A percentile compares a stretch with the other conserved stretches of the same genome.
Conservation (phyloP, 53 echinoderm and acorn worm genomes). For the Paracentrotus lividus region DNA sequence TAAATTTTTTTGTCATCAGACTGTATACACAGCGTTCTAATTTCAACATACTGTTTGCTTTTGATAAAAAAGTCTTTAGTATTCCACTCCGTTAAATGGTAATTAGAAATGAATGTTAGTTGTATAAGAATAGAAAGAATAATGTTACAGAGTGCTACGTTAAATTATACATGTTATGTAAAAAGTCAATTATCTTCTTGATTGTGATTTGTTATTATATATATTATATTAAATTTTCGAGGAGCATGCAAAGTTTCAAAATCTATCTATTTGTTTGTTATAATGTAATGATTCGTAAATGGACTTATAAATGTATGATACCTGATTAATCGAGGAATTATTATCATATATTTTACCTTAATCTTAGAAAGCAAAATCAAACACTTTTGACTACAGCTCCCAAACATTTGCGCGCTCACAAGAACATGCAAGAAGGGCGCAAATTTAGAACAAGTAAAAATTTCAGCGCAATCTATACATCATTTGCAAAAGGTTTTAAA, state of each 20-base stretch:
- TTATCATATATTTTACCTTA: neutral
- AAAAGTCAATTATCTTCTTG: neutral
- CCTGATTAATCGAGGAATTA: neutral
- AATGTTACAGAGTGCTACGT: neutral
- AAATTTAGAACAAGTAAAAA: no score
- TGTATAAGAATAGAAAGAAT: constrained; percentile 1
- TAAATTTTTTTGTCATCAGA: no score
- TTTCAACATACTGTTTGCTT: no score
- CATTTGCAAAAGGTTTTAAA: no score
- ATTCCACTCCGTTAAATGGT: neutral
- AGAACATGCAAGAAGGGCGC: no score
- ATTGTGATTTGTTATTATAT: constrained; percentile 5
- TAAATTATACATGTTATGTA: neutral
- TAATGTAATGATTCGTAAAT: constrained; percentile 35
- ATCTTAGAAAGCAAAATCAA: no score
- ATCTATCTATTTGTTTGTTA: constrained; percentile 21
- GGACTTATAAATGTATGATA: constrained; percentile 33
- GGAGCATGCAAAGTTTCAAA: constrained; percentile 41
- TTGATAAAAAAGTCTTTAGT: no score
- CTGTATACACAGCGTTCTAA: no score
- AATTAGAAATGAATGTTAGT: neutral
- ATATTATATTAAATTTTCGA: constrained; percentile 3
- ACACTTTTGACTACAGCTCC: no score
- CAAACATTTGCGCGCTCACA: no score
- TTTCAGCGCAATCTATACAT: no score